A percentile compares a stretch with the other conserved stretches of the same genome.
These are phyloP conservation scores for Agrochola lychnidis DNA, from an alignment of 2,888 invertebrate genomes.

Conservation along the genomic window DNA sequence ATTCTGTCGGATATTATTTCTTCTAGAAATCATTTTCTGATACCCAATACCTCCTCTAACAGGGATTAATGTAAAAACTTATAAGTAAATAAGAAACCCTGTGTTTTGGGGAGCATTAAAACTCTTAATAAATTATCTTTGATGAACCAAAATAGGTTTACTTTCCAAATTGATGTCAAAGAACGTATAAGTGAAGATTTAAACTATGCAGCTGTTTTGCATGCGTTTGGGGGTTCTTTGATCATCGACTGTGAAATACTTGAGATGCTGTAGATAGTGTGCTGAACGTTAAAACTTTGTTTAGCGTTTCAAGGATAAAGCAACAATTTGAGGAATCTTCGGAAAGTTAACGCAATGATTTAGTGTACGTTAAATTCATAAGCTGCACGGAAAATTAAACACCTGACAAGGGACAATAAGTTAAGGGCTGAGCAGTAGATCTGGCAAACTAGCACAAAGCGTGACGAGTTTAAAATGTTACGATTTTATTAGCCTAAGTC, in stretches of 20 bases:
- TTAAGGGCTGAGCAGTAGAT: not conserved
- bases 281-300: constrained; percentile 62
- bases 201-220: constrained; percentile 42
- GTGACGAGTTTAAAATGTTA: not conserved
- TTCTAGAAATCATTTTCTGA: constrained; percentile 39
- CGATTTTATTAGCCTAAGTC: not conserved
- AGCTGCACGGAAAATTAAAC: constrained; percentile 1
- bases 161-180: not conserved
- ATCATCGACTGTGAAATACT: constrained; percentile 45
- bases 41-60: constrained; percentile 36
- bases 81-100: constrained; percentile 33
- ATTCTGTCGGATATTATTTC: constrained; percentile 52
- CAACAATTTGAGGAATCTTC: constrained; percentile 61
- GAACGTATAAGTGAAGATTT: constrained; percentile 4
- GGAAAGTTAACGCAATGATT: constrained; percentile 47
- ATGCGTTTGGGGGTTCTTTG: constrained; percentile 39
- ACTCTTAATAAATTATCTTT: constrained; percentile 6
- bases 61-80: constrained; percentile 47
- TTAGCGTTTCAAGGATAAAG: constrained; percentile 57
- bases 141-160: not conserved
- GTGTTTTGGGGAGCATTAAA: constrained; percentile 6
- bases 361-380: constrained; percentile 38
- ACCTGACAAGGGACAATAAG: not conserved
- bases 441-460: not conserved
- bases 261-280: constrained; percentile 32